A percentile compares a stretch with the other conserved stretches of the same genome.
Conservation (phyloP, 92 coral and sea anemone species). For the Muricea muricata region DNA sequence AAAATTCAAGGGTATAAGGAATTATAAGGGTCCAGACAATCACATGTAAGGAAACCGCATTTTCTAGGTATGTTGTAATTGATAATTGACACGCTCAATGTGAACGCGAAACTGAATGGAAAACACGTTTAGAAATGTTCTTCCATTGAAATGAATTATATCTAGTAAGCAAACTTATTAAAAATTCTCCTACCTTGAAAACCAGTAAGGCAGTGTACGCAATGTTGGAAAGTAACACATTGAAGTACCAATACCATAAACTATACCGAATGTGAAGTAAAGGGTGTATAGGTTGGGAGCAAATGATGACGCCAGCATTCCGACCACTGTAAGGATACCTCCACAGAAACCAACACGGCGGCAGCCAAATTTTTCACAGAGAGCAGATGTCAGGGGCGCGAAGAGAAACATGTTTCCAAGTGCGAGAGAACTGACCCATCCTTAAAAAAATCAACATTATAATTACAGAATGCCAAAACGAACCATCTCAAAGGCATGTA, state of each 20-base stretch:
- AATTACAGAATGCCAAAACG: no score
- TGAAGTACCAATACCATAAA: slow-evolving; percentile 93
- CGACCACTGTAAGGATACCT: slow-evolving; percentile 76
- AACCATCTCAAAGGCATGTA: no score
- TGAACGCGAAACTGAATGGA: no score
- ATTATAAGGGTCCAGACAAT: no score
- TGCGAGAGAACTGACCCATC: slow-evolving; percentile 92
- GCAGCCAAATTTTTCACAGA: slow-evolving; percentile 93
- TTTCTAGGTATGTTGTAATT: no score
- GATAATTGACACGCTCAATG: no score
- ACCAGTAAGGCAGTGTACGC: slow-evolving; percentile 90
- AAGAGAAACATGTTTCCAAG: slow-evolving; percentile 95
- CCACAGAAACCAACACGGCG: slow-evolving; percentile 87
- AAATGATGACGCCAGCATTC: slow-evolving; percentile 83
- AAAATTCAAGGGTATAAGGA: no score
- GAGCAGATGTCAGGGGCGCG: slow-evolving; percentile 87
- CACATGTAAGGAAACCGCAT: no score
- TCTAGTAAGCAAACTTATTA: no score
- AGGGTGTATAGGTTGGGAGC: slow-evolving; percentile 69
- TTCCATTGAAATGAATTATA: no score
- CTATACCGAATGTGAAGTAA: slow-evolving; percentile 85
- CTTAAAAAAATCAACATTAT: no score
- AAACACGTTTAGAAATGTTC: no score
- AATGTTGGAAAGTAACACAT: slow-evolving; percentile 88
- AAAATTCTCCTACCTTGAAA: slow-evolving; percentile 82